Percentiles rank a stretch among this genome's conserved stretches.
phyloP scores from a whole-genome alignment of 2,888 invertebrate genomes.

The Leptinotarsa rubiginosa region DNA sequence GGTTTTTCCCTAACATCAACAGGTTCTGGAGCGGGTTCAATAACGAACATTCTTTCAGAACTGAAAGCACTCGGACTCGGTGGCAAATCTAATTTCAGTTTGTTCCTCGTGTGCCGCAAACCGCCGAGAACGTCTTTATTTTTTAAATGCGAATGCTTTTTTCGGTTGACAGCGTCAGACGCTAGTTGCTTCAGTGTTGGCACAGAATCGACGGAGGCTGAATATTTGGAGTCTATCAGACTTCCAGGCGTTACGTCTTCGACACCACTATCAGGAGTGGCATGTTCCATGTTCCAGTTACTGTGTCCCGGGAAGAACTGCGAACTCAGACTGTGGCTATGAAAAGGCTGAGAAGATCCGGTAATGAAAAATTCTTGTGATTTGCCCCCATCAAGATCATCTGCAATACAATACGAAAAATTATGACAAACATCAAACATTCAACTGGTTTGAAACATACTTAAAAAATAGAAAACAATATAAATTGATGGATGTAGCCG shows the following conservation, averaged over 20 bases:
- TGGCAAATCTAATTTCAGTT: constrained; percentile 77
- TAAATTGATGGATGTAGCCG: too few relatives aligned
- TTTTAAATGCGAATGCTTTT: constrained; percentile 47
- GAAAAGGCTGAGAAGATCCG: constrained; percentile 78
- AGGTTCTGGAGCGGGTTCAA: constrained; percentile 67
- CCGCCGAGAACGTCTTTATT: constrained; percentile 71
- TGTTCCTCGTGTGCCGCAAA: constrained; percentile 78
- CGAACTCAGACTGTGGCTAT: constrained; percentile 70
- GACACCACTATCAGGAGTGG: constrained; percentile 74
- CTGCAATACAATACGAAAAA: constrained; percentile 29
- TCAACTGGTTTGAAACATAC: too few relatives aligned
- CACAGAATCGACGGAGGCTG: constrained; percentile 44
- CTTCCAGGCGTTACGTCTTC: constrained; percentile 72
- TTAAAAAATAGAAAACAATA: too few relatives aligned
- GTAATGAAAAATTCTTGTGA: constrained; percentile 77
- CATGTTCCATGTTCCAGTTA: constrained; percentile 64
- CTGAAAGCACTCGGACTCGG: constrained; percentile 69
- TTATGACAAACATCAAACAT: too few relatives aligned
- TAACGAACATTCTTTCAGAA: constrained; percentile 58
- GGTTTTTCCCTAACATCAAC: constrained; percentile 66
- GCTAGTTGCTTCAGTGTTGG: constrained; percentile 60
- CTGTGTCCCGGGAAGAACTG: constrained; percentile 77
- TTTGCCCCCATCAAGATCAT: constrained; percentile 25
- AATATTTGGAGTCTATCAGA: constrained; percentile 48
- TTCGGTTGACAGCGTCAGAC: constrained; percentile 57